These are phyloP conservation scores for Xenus cinereus DNA, from an alignment of 2,113 vertebrate genomes.

Conservation along the genomic window DNA sequence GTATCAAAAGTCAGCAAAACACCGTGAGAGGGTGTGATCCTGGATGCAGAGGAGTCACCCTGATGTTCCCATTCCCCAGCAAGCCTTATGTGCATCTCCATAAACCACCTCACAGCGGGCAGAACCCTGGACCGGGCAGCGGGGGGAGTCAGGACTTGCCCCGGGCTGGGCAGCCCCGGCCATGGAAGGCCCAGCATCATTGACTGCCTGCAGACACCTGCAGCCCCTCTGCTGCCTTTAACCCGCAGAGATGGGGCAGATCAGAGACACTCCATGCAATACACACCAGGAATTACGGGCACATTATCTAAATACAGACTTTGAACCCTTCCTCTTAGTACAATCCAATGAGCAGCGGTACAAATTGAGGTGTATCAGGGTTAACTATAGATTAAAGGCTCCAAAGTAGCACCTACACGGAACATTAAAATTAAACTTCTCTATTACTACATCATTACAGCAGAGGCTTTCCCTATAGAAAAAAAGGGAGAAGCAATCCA, in stretches of 20 bases:
- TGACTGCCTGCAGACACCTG: not conserved
- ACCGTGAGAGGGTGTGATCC: not conserved
- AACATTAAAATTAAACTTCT: not conserved
- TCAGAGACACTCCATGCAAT: not conserved
- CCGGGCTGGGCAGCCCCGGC: not conserved
- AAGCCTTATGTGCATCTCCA: accelerated
- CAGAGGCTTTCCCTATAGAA: not conserved
- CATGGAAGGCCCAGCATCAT: not conserved
- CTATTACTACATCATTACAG: not conserved
- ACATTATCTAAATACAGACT: not conserved
- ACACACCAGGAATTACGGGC: not conserved
- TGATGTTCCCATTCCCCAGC: not conserved
- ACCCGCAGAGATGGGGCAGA: not conserved
- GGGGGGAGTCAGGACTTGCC: not conserved
- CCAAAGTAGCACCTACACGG: not conserved
- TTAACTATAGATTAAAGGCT: not conserved
- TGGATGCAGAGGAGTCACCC: not conserved
- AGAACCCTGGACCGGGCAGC: accelerated
- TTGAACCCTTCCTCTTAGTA: not conserved
- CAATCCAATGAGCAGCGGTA: not conserved
- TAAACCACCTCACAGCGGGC: accelerated
- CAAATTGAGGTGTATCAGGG: not conserved
- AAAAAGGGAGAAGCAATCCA: not conserved
- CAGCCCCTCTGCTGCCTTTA: not conserved
- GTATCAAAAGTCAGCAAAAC: not conserved